A percentile compares a stretch with the other conserved stretches of the same genome.
Conservation (phyloP, 1,140 invertebrate species). For the Drosophila rhopaloa region DNA sequence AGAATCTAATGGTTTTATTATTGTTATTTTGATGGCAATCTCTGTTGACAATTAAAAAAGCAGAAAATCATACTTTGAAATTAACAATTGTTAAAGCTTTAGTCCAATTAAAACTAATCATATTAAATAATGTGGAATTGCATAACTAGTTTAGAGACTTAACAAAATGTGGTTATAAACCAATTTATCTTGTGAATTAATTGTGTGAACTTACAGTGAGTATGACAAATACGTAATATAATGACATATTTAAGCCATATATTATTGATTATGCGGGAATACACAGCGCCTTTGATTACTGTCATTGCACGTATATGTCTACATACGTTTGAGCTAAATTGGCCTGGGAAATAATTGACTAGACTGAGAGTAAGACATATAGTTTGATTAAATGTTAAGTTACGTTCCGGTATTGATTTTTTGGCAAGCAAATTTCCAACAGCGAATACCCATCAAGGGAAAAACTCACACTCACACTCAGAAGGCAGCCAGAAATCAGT, state of each 20-base stretch:
- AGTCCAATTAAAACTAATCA: no score
- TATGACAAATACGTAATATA: no score
- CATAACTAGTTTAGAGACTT: neutral
- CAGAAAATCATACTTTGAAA: no score
- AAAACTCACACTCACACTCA: neutral
- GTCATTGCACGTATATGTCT: no score
- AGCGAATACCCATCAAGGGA: conserved; percentile 7
- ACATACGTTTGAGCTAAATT: no score
- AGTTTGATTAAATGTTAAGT: neutral
- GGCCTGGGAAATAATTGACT: neutral
- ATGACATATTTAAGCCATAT: no score
- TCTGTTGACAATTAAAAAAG: no score
- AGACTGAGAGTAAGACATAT: neutral
- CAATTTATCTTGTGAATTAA: neutral
- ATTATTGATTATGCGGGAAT: no score
- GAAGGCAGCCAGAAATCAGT: conserved; percentile 32
- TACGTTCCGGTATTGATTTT: conserved; percentile 3
- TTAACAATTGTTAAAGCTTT: no score
- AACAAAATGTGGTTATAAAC: neutral
- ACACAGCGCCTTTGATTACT: no score
- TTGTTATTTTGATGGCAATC: no score
- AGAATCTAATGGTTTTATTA: no score
- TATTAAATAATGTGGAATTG: neutral
- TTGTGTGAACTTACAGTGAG: neutral
- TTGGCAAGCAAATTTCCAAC: conserved; percentile 6